Percentiles rank a stretch among this genome's conserved stretches.
Evolutionary conservation across 2,797 vertebrate genomes (phyloP).

Genomic region (Periparus ater): DNA sequence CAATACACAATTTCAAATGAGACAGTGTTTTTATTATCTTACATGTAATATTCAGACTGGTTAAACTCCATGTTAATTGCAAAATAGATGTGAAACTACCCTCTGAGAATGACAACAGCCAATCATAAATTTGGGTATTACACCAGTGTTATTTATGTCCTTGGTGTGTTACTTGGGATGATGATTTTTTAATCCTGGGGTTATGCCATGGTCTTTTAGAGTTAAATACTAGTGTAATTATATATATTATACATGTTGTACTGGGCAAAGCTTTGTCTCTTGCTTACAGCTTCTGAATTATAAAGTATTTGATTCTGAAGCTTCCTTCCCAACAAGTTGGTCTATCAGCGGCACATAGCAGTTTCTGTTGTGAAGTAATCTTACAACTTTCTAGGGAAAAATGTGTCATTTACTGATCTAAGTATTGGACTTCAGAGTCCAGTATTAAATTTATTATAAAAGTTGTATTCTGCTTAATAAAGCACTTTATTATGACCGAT

Average conservation of each 20-base stretch:
- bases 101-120: neutral
- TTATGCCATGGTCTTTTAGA: neutral
- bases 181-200: neutral
- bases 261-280: neutral
- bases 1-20: too few relatives aligned
- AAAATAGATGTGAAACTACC: neutral
- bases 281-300: neutral
- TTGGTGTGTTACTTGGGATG: neutral
- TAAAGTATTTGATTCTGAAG: neutral
- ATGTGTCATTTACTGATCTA: neutral
- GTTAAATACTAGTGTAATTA: neutral
- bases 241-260: neutral
- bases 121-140: neutral
- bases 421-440: neutral
- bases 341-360: neutral
- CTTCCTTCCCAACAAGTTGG: neutral
- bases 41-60: neutral
- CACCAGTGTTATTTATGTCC: neutral
- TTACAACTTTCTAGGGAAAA: neutral
- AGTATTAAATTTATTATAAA: neutral
- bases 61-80: neutral
- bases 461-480: neutral
- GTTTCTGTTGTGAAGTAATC: neutral
- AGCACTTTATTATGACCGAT: neutral
- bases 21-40: neutral